phyloP scores from a whole-genome alignment of 1,140 invertebrate genomes.

The Probaryconus sp. region DNA sequence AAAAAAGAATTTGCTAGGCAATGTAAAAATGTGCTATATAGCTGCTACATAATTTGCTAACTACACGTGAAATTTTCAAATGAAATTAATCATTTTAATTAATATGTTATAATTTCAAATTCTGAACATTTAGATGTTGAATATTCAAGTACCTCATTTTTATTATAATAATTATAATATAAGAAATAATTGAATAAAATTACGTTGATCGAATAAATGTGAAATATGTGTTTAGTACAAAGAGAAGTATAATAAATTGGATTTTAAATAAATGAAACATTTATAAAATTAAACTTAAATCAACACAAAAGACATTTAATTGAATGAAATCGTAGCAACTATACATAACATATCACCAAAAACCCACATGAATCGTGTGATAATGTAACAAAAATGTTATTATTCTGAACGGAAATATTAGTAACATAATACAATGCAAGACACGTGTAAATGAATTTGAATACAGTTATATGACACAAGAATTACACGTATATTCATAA shows the following conservation, averaged over 20 bases:
- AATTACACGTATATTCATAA: constrained; percentile 32
- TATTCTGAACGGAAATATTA: constrained; percentile 45
- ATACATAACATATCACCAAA: constrained; percentile 27
- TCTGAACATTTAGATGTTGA: too few species aligned
- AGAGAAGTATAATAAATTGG: too few species aligned
- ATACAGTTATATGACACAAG: constrained; percentile 30
- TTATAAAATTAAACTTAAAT: constrained; percentile 11
- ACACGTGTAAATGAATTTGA: constrained; percentile 36
- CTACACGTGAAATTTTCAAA: too few species aligned
- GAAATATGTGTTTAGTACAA: too few species aligned
- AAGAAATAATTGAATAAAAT: too few species aligned
- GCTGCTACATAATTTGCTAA: constrained; percentile 17
- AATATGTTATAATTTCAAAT: too few species aligned
- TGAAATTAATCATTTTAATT: too few species aligned
- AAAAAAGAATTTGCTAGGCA: too few species aligned
- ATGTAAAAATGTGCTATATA: constrained; percentile 22
- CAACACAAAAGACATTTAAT: too few species aligned
- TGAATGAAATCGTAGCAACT: constrained; percentile 20
- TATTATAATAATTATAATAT: too few species aligned
- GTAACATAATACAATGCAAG: constrained; percentile 40
- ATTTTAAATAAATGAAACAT: constrained; percentile 2
- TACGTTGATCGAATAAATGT: too few species aligned
- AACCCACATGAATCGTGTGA: constrained; percentile 34
- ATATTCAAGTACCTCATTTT: too few species aligned
- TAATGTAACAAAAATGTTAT: constrained; percentile 39